A percentile compares a stretch with the other conserved stretches of the same genome.
These are phyloP conservation scores for Coccyzus lansbergi DNA, from an alignment of 2,797 vertebrate species.

Conservation along the genomic window DNA sequence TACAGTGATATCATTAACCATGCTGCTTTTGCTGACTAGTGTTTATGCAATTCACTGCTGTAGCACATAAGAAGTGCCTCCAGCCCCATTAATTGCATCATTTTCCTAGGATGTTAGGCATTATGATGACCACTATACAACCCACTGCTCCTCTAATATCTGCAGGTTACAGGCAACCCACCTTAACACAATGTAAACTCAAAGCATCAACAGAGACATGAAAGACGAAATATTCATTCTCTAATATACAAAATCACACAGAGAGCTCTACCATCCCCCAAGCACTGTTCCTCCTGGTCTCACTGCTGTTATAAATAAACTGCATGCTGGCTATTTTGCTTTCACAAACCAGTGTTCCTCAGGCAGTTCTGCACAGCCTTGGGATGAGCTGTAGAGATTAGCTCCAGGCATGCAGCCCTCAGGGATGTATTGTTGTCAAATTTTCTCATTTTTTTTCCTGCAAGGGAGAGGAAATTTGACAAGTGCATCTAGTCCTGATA, in stretches of 20 bases:
- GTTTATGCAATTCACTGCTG: neutral
- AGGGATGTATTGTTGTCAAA: conserved; percentile 15
- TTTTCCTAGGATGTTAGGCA: neutral
- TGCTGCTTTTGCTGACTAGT: neutral
- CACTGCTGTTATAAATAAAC: neutral
- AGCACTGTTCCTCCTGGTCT: neutral
- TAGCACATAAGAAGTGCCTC: neutral
- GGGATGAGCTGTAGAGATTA: conserved; percentile 35
- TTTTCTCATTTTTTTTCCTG: neutral
- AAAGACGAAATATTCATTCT: neutral
- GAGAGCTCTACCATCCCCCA: neutral
- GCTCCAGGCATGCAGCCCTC: neutral
- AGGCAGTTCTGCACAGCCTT: neutral
- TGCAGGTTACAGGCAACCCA: neutral
- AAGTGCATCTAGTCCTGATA: conserved; percentile 26
- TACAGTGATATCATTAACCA: neutral
- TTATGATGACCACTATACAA: neutral
- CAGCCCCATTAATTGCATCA: neutral
- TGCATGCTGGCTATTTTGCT: neutral
- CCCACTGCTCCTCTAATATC: neutral
- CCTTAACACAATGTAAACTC: neutral
- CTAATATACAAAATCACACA: neutral
- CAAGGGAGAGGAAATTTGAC: conserved; percentile 21
- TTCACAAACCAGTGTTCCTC: neutral
- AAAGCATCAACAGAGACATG: neutral